phyloP scores from a whole-genome alignment of 1,140 invertebrate species.

The Lutraria rhynchaena region DNA sequence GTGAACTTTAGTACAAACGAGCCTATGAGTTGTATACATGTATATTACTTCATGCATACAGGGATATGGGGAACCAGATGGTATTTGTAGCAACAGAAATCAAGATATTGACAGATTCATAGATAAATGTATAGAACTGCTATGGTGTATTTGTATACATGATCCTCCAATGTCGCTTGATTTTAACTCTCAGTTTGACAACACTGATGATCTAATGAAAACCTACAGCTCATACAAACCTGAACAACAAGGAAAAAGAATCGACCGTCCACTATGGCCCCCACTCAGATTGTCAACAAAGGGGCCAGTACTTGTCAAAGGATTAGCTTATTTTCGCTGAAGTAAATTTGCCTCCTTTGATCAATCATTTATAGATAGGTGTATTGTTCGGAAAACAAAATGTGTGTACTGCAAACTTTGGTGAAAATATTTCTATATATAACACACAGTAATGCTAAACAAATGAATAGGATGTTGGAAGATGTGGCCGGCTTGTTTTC shows the following conservation, averaged over 20 bases:
- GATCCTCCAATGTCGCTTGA: background rate
- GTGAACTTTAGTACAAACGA: background rate
- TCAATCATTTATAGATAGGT: too few relatives aligned
- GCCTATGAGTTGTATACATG: background rate
- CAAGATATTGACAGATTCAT: background rate
- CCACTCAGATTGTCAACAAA: background rate
- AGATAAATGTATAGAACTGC: conserved; percentile 3
- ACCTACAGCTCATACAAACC: background rate
- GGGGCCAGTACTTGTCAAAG: background rate
- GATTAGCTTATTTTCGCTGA: background rate
- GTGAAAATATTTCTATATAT: too few relatives aligned
- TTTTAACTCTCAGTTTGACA: background rate
- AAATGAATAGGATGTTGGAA: too few relatives aligned
- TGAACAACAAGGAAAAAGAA: background rate
- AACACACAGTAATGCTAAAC: too few relatives aligned
- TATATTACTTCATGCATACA: background rate
- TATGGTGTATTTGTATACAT: background rate
- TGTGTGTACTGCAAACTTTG: too few relatives aligned
- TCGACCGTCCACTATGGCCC: background rate
- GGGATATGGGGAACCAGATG: background rate
- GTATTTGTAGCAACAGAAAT: too few relatives aligned
- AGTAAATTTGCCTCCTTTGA: too few relatives aligned
- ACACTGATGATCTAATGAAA: background rate
- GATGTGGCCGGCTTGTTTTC: too few relatives aligned
- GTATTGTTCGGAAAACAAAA: too few relatives aligned